A percentile compares a stretch with the other conserved stretches of the same genome.
Conservation (phyloP, 2,888 invertebrate genomes). For the Nymphalis urticae region DNA sequence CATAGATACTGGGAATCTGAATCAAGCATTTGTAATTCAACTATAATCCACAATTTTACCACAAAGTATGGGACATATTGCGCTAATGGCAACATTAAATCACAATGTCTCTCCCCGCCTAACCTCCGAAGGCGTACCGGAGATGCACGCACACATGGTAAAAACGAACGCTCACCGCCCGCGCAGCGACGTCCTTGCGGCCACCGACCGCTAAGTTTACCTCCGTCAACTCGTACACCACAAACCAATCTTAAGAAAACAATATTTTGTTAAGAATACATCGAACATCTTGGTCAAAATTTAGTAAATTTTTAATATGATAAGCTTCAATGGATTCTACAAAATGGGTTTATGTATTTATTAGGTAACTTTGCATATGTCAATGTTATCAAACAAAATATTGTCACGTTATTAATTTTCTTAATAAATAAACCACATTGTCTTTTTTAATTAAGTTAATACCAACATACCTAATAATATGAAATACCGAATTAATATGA, state of each 20-base stretch:
- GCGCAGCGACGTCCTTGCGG: conserved; percentile 80
- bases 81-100: conserved; percentile 48
- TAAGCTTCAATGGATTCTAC: conserved; percentile 2
- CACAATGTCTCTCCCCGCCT: conserved; percentile 53
- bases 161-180: conserved; percentile 62
- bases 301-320: not conserved
- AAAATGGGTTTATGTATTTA: not conserved
- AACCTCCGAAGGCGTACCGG: conserved; percentile 47
- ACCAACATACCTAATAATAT: no score
- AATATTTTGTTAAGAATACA: conserved; percentile 32
- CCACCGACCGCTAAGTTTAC: conserved; percentile 65
- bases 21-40: not conserved
- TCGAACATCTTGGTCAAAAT: conserved; percentile 14
- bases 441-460: no score
- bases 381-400: conserved; percentile 12
- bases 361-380: not conserved
- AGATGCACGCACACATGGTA: conserved; percentile 44
- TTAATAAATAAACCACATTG: not conserved
- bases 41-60: not conserved
- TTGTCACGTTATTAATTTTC: not conserved
- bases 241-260: conserved; percentile 35
- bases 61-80: not conserved
- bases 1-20: no score
- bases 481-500: no score
- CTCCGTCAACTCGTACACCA: conserved; percentile 36